Evolutionary conservation across 2,888 invertebrate species (phyloP), one percentile per base, ranked within the genome.

Genomic region (Plutella xylostella): DNA sequence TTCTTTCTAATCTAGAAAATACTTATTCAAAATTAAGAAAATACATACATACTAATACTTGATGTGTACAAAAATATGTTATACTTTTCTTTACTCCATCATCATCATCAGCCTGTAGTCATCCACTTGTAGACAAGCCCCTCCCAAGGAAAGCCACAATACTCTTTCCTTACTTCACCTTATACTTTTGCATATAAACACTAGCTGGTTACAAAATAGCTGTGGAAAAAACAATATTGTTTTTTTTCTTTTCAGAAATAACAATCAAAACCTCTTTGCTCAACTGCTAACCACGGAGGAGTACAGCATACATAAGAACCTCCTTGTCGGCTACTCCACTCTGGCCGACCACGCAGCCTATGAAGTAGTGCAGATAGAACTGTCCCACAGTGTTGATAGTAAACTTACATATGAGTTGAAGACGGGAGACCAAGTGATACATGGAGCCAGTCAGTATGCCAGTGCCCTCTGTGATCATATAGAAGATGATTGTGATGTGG

Each of bases 321-420:
- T 85, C 14, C 56, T 86, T 1, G 62, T 83, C 15, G 61, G 64
- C 3, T 80, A 76, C 46, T 71, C 82, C 1, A 70, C 80, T 0
- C 71, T 75, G 45, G 68, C 74, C 0, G 66, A 72, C 0, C 61
- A 72, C 34, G 65, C 72, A 0, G 82, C 82, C 0, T 83, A 82
- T n/a, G 82, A 83, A 57, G 63, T 73, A 0, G 51, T 82, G 1
- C 66, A 77, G 53, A 72, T 82, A 45, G 79, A 79, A 57, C 76
- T 70, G 48, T 71, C 74, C 0, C 63, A 61, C 0, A 70, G 69
- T 0, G 65, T 75, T 19, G 68, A 72, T 25, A 63, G 57, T 25
- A 56, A 65, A 48, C 54, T 59, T 0, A 73, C 80, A 0, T 80
- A 78, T 55, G 71, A 75, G 44, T 46, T 79, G 22, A 65, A 65